A percentile compares a stretch with the other conserved stretches of the same genome.
These are phyloP conservation scores for Onychostruthus taczanowskii DNA, from an alignment of 2,113 vertebrate genomes.

Conservation along the genomic window DNA sequence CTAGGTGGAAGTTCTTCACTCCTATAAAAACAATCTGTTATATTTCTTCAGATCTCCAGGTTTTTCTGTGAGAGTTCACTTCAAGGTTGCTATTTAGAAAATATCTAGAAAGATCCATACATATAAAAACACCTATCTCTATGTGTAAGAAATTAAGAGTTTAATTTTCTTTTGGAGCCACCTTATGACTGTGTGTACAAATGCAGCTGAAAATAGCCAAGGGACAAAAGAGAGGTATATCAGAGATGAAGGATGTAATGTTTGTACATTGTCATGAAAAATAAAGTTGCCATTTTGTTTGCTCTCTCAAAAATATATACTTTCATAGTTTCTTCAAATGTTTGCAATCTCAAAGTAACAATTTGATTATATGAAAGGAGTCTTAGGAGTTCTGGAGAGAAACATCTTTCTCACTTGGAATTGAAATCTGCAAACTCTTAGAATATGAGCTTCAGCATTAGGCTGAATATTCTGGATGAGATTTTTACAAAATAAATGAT, in stretches of 20 bases:
- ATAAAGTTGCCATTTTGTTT: background rate
- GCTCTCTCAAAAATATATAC: background rate
- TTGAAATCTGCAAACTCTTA: background rate
- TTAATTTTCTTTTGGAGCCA: background rate
- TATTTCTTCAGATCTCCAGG: background rate
- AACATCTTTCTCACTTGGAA: background rate
- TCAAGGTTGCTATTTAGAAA: background rate
- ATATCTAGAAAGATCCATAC: background rate
- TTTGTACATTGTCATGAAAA: background rate
- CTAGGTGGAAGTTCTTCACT: background rate
- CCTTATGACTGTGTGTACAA: background rate
- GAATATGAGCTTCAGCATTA: background rate
- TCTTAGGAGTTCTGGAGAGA: background rate
- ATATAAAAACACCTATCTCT: accelerated
- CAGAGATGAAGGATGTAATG: background rate
- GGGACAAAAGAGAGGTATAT: background rate
- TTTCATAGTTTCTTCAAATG: background rate
- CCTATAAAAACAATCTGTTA: background rate
- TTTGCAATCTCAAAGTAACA: background rate
- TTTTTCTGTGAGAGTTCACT: background rate
- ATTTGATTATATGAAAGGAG: background rate
- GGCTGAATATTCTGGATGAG: background rate
- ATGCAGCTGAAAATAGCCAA: background rate
- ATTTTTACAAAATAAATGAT: background rate
- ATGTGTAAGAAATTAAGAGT: background rate